Evolutionary conservation across 2,888 invertebrate species (phyloP).

Genomic region (Frankliniella intonsa): DNA sequence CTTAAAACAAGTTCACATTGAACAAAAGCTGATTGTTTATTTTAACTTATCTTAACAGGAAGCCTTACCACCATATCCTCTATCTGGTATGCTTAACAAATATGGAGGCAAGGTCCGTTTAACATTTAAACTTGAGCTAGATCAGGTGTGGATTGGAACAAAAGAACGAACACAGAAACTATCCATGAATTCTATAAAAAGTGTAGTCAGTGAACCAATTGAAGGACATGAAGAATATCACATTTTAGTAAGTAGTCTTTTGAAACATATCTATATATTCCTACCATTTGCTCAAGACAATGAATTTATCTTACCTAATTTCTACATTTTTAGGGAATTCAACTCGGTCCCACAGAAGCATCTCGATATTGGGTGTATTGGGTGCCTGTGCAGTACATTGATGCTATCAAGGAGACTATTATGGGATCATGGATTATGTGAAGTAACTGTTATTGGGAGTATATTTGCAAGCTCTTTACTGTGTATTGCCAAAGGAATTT

Average conservation of each 20-base stretch:
- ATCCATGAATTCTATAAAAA: slow-evolving; percentile 83
- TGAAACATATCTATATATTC: slow-evolving; percentile 24
- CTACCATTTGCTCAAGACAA: not conserved
- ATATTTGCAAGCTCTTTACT: not conserved
- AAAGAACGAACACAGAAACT: slow-evolving; percentile 90
- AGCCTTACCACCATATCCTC: slow-evolving; percentile 70
- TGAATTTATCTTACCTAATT: slow-evolving; percentile 19
- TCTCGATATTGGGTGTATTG: slow-evolving; percentile 91
- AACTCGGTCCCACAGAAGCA: slow-evolving; percentile 86
- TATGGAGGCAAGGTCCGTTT: slow-evolving; percentile 83
- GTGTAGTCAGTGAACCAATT: slow-evolving; percentile 73
- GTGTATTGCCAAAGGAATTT: not conserved
- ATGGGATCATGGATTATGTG: slow-evolving; percentile 57
- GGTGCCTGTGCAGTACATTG: slow-evolving; percentile 87
- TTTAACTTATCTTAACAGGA: slow-evolving; percentile 55
- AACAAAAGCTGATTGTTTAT: slow-evolving; percentile 17
- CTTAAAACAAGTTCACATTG: no score
- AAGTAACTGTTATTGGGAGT: not conserved
- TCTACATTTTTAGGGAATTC: slow-evolving; percentile 62
- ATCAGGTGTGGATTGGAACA: slow-evolving; percentile 88
- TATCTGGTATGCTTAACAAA: slow-evolving; percentile 87
- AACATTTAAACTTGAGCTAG: slow-evolving; percentile 85
- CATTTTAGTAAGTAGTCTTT: slow-evolving; percentile 64
- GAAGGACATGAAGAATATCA: slow-evolving; percentile 87
- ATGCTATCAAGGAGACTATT: slow-evolving; percentile 85